phyloP scores from a whole-genome alignment of 1,140 invertebrate species.

The Nylanderia fulva region DNA sequence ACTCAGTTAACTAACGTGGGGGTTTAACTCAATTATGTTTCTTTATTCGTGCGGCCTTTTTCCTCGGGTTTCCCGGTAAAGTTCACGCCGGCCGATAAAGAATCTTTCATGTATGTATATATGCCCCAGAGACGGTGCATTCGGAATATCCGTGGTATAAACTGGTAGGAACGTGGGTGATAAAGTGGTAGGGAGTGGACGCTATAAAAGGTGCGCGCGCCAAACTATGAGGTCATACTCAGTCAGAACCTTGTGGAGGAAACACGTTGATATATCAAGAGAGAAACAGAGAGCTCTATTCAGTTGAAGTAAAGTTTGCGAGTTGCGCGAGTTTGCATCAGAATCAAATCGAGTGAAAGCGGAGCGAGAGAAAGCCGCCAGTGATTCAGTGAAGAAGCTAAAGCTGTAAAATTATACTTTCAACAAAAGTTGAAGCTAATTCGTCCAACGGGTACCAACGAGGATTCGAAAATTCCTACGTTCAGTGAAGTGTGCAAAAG shows the following conservation, averaged over 20 bases:
- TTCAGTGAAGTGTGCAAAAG: conserved; percentile 76
- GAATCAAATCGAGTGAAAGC: not conserved
- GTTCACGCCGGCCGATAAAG: conserved; percentile 48
- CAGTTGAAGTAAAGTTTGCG: not conserved
- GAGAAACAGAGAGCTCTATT: too few relatives aligned
- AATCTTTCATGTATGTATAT: conserved; percentile 12
- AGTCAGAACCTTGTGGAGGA: not conserved
- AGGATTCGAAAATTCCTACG: conserved; percentile 61
- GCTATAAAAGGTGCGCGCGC: conserved; percentile 58
- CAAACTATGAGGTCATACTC: conserved; percentile 45
- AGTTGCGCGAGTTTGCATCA: conserved; percentile 51
- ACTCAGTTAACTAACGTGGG: not conserved
- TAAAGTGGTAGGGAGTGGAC: conserved; percentile 21
- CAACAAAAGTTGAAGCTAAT: conserved; percentile 1
- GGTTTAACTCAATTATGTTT: conserved; percentile 6
- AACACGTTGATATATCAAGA: too few relatives aligned
- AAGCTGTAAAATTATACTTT: not conserved
- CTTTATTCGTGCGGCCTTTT: not conserved
- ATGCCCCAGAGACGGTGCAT: conserved; percentile 22
- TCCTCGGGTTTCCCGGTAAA: conserved; percentile 61
- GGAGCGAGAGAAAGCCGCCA: not conserved
- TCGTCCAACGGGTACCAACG: conserved; percentile 15
- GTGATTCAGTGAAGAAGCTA: conserved; percentile 41
- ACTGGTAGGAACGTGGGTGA: not conserved
- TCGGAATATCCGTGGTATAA: conserved; percentile 46